These are phyloP conservation scores for Xestia sexstrigata DNA, from an alignment of 2,888 invertebrate genomes.

Conservation along the genomic window DNA sequence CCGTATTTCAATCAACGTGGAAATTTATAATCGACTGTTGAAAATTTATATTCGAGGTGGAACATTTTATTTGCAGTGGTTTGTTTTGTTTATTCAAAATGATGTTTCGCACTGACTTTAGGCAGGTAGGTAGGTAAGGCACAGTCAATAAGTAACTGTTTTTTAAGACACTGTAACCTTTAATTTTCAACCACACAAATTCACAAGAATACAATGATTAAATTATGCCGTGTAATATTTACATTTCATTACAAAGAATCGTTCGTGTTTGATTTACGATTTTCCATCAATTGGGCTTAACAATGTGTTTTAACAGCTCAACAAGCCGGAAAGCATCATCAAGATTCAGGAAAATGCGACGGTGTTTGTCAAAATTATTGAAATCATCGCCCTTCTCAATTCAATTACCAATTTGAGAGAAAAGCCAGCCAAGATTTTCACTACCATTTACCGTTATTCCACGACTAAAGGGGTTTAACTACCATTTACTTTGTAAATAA, in stretches of 20 bases:
- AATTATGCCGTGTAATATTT: slow-evolving; percentile 63
- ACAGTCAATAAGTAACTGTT: background rate
- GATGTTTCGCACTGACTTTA: background rate
- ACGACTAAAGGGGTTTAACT: slow-evolving; percentile 51
- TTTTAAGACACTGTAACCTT: background rate
- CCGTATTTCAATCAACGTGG: slow-evolving; percentile 54
- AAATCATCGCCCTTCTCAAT: slow-evolving; percentile 57
- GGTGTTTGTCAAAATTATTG: slow-evolving; percentile 70
- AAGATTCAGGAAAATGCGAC: slow-evolving; percentile 65
- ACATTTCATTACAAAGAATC: slow-evolving; percentile 69
- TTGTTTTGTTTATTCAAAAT: slow-evolving; percentile 3
- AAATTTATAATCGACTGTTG: slow-evolving; percentile 53
- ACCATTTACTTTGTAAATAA: slow-evolving; percentile 62
- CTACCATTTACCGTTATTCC: slow-evolving; percentile 42
- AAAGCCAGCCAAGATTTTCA: slow-evolving; percentile 40
- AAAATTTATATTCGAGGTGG: slow-evolving; percentile 35
- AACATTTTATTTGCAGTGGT: slow-evolving; percentile 24
- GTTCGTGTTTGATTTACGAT: slow-evolving; percentile 74
- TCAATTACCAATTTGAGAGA: slow-evolving; percentile 63
- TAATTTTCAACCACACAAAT: background rate
- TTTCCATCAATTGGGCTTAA: slow-evolving; percentile 76
- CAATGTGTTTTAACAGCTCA: slow-evolving; percentile 70
- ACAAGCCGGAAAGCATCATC: slow-evolving; percentile 70
- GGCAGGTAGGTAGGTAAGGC: background rate
- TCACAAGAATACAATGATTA: slow-evolving; percentile 4